Evolutionary conservation across 1,140 invertebrate genomes (phyloP).

Genomic region (Psix sp.): DNA sequence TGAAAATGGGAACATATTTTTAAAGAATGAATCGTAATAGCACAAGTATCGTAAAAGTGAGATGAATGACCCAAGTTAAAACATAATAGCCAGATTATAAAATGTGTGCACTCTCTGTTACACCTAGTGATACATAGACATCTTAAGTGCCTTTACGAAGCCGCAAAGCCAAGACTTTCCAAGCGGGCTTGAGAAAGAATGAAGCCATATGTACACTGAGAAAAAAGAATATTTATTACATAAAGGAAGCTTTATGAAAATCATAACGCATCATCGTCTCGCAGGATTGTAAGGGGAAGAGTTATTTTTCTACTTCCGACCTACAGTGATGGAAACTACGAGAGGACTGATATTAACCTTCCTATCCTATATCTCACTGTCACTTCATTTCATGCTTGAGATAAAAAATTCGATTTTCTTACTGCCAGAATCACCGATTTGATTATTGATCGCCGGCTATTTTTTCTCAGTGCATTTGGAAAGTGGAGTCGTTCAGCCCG

Average conservation of each 20-base stretch:
- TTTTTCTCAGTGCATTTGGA: slow-evolving; percentile 58
- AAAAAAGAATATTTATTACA: slow-evolving; percentile 40
- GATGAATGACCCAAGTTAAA: slow-evolving; percentile 40
- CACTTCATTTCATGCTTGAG: slow-evolving; percentile 1
- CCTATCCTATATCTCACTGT: neutral
- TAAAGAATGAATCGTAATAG: too few relatives aligned
- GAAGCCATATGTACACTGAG: slow-evolving; percentile 54
- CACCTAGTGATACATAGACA: slow-evolving; percentile 39
- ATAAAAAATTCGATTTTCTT: neutral
- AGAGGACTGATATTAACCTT: neutral
- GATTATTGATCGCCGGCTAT: neutral
- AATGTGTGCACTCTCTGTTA: slow-evolving; percentile 41
- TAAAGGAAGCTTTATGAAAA: slow-evolving; percentile 34
- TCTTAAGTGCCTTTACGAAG: slow-evolving; percentile 56
- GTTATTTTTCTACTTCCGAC: neutral
- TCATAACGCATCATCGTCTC: neutral
- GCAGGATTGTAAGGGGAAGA: neutral
- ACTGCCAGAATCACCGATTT: neutral
- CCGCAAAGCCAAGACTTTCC: slow-evolving; percentile 56
- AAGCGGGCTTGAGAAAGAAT: slow-evolving; percentile 50
- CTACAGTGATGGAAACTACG: neutral
- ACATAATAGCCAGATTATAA: slow-evolving; percentile 38
- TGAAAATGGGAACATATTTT: too few relatives aligned
- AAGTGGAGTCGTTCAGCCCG: slow-evolving; percentile 43
- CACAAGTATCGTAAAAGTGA: too few relatives aligned